Evolutionary conservation across 2,797 vertebrate genomes (phyloP), one percentile per base, ranked within the genome.

Genomic region (Diplodus sargus): DNA sequence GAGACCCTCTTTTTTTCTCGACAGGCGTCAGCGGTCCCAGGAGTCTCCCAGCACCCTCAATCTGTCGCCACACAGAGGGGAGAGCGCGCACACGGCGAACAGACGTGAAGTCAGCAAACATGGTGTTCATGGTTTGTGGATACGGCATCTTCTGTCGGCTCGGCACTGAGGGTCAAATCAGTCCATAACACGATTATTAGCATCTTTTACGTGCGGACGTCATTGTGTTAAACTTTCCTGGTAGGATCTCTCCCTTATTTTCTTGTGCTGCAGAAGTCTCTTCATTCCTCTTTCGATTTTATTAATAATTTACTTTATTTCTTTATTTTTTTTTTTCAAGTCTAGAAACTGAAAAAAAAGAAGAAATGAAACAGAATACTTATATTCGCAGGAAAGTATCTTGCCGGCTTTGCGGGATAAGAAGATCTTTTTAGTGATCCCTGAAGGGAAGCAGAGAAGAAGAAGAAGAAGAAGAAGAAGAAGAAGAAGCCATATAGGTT

Each of bases 41-140:
- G 79, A 76, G 85, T 69, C 52, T 79, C 78, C 70, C 83, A 76
- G 87, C 84, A 86, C 73, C 72, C 86, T 89, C 86, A 90, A 83
- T 92, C 86, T 93, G 88, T 87, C 84, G 82, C 73, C 73, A 69
- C 84, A 78, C 49, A 54, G 67, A 62, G 48, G 3, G 56, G 6
- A 30, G 28, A 62, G 22, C 45, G 48, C 56, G 48, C 74, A 67
- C 58, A 71, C 34, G 23, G 52, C 48, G 47, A 63, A 47, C 43
- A 57, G 47, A 58, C 57, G 4, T 4, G 28, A 10, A 39, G 8
- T 10, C 8, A 39, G 7, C 30, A 34, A 34, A 6, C 30, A 34
- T 30, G 28, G 28, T 30, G 5, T 30, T 30, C 4, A 30, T 30
- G 28, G 28, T 30, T 4, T 30, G 30, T 34, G 30, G 30, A 34